phyloP scores from a whole-genome alignment of 2,888 invertebrate genomes.

The Cosmia pyralina region DNA sequence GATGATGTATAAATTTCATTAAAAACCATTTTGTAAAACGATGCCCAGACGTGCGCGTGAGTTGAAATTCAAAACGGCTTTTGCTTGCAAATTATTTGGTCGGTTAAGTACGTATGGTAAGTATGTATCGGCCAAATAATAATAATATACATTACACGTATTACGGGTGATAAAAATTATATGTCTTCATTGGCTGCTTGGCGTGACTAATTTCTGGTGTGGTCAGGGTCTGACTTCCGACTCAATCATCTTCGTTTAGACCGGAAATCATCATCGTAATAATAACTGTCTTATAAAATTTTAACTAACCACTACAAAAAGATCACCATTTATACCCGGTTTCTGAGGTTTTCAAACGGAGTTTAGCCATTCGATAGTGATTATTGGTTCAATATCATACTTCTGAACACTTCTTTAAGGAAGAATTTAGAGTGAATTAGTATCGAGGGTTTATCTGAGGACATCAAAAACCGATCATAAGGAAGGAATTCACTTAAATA shows the following conservation, averaged over 20 bases:
- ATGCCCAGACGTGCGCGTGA: slow-evolving; percentile 47
- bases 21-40: slow-evolving; percentile 61
- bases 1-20: slow-evolving; percentile 60
- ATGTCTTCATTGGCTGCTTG: slow-evolving; percentile 14
- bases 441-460: too few species aligned
- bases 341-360: too few species aligned
- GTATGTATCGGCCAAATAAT: slow-evolving; percentile 43
- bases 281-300: not conserved
- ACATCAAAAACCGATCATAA: too few species aligned
- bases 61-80: slow-evolving; percentile 45
- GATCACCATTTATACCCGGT: not conserved
- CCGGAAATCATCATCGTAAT: not conserved
- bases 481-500: too few species aligned
- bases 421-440: too few species aligned
- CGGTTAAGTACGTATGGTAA: slow-evolving; percentile 34
- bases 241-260: not conserved
- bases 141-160: slow-evolving; percentile 55
- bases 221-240: not conserved
- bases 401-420: too few species aligned
- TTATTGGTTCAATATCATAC: too few species aligned
- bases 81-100: slow-evolving; percentile 56
- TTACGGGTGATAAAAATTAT: slow-evolving; percentile 50
- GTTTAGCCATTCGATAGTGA: too few species aligned
- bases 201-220: slow-evolving; percentile 1
- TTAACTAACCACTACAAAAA: not conserved